phyloP scores from a whole-genome alignment of 1,140 invertebrate genomes.

The Holcopasites calliopsidis region DNA sequence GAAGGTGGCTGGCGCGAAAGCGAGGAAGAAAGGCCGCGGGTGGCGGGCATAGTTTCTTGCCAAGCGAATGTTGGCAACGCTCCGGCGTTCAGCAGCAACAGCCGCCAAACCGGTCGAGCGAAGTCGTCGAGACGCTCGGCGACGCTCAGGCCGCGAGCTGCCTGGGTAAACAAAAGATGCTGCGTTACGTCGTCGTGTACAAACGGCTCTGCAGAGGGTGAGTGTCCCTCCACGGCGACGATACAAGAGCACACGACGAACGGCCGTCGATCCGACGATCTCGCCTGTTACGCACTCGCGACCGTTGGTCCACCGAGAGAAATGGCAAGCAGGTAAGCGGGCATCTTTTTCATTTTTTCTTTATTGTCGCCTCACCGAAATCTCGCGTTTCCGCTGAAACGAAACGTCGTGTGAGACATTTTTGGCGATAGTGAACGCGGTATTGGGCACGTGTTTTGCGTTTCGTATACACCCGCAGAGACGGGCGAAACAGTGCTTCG shows the following conservation, averaged over 20 bases:
- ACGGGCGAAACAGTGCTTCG: neutral
- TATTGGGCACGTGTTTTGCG: too few species aligned
- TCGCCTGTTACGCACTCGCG: conserved; percentile 5
- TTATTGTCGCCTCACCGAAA: too few species aligned
- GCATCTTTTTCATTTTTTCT: neutral
- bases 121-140: conserved; percentile 17
- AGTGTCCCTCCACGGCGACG: neutral
- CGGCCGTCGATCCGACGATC: neutral
- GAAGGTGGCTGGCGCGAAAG: neutral
- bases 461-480: too few species aligned
- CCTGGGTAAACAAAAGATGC: conserved; percentile 63
- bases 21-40: neutral
- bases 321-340: conserved; percentile 23
- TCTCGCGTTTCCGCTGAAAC: too few species aligned
- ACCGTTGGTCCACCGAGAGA: neutral
- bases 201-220: neutral
- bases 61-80: conserved; percentile 32
- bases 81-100: neutral
- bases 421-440: too few species aligned
- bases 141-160: neutral
- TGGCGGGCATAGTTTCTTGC: conserved; percentile 22
- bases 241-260: neutral
- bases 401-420: too few species aligned
- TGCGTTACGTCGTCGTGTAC: neutral
- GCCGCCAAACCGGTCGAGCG: conserved; percentile 44